phyloP scores from a whole-genome alignment of 2,888 invertebrate species.

The Cephus nigrinus region DNA sequence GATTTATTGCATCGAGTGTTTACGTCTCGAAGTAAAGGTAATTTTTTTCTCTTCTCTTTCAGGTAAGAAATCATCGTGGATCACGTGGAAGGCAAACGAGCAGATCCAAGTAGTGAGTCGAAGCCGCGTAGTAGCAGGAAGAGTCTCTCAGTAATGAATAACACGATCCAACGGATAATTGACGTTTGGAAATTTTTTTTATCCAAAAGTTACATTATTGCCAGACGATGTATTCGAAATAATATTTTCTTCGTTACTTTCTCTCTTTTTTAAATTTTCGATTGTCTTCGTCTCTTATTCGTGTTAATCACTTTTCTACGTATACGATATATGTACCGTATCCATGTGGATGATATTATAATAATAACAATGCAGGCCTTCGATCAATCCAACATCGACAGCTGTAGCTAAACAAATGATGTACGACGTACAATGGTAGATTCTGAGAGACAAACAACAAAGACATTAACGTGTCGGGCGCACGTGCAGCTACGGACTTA shows the following conservation, averaged over 20 bases:
- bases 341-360: not conserved
- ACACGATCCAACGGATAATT: not conserved
- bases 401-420: conserved; percentile 1
- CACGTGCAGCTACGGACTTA: not conserved
- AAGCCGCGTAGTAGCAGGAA: not conserved
- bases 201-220: not conserved
- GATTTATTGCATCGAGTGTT: no score
- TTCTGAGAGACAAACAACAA: not conserved
- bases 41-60: no score
- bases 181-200: not conserved
- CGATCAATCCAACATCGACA: not conserved
- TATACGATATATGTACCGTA: not conserved
- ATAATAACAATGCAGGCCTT: not conserved
- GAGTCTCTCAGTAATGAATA: not conserved
- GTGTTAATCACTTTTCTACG: not conserved
- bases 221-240: not conserved
- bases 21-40: no score
- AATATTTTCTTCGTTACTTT: not conserved
- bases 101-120: no score
- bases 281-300: not conserved
- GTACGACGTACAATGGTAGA: not conserved
- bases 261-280: not conserved
- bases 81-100: no score
- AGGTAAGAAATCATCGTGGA: no score
- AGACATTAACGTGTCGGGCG: not conserved